Conservation (phyloP, 2,797 vertebrate genomes). For the Oryzias dopingdopingensis region DNA sequence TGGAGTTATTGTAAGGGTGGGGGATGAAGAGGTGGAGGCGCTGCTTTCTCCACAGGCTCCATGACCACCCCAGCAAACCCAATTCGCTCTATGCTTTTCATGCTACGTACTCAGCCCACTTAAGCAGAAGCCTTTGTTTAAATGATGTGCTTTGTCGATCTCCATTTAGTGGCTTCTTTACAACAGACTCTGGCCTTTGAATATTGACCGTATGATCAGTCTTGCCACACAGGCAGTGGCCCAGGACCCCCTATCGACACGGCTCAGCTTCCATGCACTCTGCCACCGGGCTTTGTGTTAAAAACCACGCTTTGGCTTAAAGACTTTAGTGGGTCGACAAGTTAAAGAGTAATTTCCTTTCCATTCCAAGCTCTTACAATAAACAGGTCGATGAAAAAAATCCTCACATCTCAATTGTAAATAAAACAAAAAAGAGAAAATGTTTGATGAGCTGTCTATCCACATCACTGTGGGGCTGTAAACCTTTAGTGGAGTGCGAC, state of each 20-base stretch:
- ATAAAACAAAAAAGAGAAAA: slow-evolving; percentile 27
- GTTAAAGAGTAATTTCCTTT: slow-evolving; percentile 35
- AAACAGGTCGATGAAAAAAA: slow-evolving; percentile 8
- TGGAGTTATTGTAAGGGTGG: slow-evolving; percentile 35
- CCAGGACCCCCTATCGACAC: slow-evolving; percentile 44
- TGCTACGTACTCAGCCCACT: slow-evolving; percentile 76
- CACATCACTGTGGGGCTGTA: slow-evolving; percentile 51
- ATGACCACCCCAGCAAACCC: slow-evolving; percentile 67
- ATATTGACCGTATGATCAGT: slow-evolving; percentile 82
- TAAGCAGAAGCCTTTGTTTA: slow-evolving; percentile 72
- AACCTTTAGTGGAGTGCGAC: slow-evolving; percentile 60
- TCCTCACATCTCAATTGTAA: slow-evolving; percentile 3
- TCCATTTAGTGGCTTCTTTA: slow-evolving; percentile 78
- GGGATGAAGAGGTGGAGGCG: slow-evolving; percentile 51
- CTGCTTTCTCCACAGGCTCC: slow-evolving; percentile 70
- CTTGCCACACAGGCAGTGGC: slow-evolving; percentile 77
- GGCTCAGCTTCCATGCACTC: slow-evolving; percentile 45
- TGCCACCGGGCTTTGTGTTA: slow-evolving; percentile 52
- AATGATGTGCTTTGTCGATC: slow-evolving; percentile 75
- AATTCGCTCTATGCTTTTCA: slow-evolving; percentile 49
- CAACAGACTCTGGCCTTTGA: slow-evolving; percentile 74
- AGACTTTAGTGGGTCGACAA: slow-evolving; percentile 42
- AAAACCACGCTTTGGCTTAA: slow-evolving; percentile 47
- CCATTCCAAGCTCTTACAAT: slow-evolving; percentile 25
- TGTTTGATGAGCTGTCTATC: slow-evolving; percentile 32